A percentile compares a stretch with the other conserved stretches of the same genome.
These are phyloP conservation scores for Whitmania pigra DNA, from an alignment of 1,140 invertebrate genomes.

Conservation along the genomic window DNA sequence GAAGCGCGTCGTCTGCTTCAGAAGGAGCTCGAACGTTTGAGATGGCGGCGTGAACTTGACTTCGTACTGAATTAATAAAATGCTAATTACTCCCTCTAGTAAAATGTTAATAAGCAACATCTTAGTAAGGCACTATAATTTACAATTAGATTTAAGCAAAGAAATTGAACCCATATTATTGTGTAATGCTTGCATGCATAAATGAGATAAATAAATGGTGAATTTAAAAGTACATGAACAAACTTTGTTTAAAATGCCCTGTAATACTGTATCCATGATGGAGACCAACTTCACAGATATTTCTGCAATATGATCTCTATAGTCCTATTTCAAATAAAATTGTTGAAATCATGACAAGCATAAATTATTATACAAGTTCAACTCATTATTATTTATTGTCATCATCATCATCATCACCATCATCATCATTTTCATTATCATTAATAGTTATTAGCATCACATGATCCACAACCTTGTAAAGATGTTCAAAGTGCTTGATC, in stretches of 20 bases:
- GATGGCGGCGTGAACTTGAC: conserved; percentile 88
- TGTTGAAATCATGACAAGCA: not conserved
- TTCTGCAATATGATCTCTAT: conserved; percentile 74
- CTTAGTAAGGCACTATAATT: not conserved
- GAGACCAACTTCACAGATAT: conserved; percentile 77
- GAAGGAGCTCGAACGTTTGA: conserved; percentile 75
- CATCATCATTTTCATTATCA: too few species aligned
- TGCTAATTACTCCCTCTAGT: too few species aligned
- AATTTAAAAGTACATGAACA: not conserved
- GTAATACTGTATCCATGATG: conserved; percentile 71
- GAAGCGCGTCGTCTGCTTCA: conserved; percentile 75
- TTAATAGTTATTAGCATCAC: not conserved
- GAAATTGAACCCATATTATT: not conserved
- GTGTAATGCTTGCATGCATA: not conserved
- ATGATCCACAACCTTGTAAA: conserved; percentile 36
- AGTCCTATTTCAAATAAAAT: conserved; percentile 46
- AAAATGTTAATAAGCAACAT: not conserved
- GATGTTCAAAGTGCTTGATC: conserved; percentile 47
- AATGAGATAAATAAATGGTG: not conserved
- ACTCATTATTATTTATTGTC: not conserved
- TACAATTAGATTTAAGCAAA: not conserved
- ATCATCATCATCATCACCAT: too few species aligned
- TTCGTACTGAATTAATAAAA: conserved; percentile 56
- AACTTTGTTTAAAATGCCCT: conserved; percentile 37
- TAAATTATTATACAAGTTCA: not conserved